phyloP scores from a whole-genome alignment of 2,888 invertebrate genomes.

The Drosophila atripex region DNA sequence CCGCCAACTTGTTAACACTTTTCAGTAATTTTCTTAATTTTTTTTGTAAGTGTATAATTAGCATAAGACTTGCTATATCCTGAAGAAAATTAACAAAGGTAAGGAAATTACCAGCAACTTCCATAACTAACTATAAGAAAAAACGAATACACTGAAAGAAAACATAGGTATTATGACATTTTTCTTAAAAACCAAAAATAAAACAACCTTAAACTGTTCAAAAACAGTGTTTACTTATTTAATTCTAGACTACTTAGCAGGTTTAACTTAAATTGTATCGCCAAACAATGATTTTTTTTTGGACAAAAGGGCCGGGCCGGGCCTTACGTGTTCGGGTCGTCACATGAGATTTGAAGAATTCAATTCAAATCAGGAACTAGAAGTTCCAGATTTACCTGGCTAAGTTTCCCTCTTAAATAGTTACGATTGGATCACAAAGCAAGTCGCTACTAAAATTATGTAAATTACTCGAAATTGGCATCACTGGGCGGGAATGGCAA shows the following conservation, averaged over 20 bases:
- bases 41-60: background rate
- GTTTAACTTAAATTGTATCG: background rate
- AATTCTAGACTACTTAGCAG: background rate
- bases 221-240: background rate
- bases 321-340: too few relatives aligned
- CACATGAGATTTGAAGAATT: background rate
- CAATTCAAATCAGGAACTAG: background rate
- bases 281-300: background rate
- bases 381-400: too few relatives aligned
- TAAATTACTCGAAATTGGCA: conserved; percentile 54
- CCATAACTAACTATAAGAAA: too few relatives aligned
- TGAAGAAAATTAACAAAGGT: background rate
- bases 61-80: background rate
- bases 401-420: conserved; percentile 21
- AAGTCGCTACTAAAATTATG: conserved; percentile 60
- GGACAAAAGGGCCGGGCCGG: background rate
- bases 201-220: background rate
- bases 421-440: conserved; percentile 34
- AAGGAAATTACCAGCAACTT: background rate
- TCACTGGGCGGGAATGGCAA: conserved; percentile 48
- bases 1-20: too few relatives aligned
- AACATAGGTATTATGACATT: too few relatives aligned
- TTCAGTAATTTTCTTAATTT: too few relatives aligned
- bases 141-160: too few relatives aligned
- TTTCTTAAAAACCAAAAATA: background rate